Evolutionary conservation across 2,113 vertebrate species (phyloP).

Genomic region (Tragelaphus buxtoni): DNA sequence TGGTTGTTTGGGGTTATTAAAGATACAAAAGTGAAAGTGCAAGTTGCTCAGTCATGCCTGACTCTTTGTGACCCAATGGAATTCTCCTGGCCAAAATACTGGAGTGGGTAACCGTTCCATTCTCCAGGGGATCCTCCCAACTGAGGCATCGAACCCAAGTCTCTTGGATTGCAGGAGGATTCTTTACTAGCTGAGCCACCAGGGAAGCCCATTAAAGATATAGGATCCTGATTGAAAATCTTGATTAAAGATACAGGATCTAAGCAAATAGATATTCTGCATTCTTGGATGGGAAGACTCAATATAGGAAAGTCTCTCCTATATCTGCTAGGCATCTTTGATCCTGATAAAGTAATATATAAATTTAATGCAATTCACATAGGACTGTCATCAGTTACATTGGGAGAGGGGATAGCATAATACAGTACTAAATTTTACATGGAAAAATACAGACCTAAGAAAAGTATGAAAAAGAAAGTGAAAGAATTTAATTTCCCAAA

Average conservation of each 20-base stretch:
- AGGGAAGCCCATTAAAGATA: background rate
- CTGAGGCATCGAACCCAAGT: background rate
- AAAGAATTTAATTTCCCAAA: background rate
- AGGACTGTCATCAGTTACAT: background rate
- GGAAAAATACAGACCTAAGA: background rate
- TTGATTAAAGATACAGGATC: background rate
- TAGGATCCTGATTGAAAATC: background rate
- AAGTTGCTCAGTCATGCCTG: background rate
- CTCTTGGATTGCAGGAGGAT: background rate
- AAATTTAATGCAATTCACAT: background rate
- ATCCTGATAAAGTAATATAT: background rate
- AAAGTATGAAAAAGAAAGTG: background rate
- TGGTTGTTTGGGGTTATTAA: background rate
- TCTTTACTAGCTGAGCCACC: background rate
- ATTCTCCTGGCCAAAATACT: background rate
- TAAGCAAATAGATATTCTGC: background rate
- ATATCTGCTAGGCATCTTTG: background rate
- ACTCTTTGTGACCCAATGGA: background rate
- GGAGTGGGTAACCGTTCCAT: background rate
- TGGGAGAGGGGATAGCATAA: background rate
- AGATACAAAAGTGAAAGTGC: background rate
- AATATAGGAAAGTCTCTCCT: background rate
- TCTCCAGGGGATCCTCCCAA: background rate
- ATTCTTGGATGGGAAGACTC: background rate
- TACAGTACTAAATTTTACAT: background rate